phyloP scores from a whole-genome alignment of 2,797 vertebrate species.

The Cossypha niveicapilla region DNA sequence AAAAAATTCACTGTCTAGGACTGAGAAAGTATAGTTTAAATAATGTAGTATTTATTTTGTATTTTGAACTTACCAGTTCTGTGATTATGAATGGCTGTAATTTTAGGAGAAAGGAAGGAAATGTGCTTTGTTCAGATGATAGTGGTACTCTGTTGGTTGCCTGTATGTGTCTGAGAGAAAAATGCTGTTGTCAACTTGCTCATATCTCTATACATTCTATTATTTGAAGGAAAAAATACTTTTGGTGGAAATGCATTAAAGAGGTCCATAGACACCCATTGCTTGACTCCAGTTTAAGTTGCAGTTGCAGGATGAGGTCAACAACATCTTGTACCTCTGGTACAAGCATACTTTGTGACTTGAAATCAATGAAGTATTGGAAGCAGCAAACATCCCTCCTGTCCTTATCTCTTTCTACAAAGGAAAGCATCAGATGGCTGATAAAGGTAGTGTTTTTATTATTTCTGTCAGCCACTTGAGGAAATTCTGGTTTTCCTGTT shows the following conservation, averaged over 20 bases:
- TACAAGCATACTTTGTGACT: not conserved
- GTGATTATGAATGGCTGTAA: constrained; percentile 4
- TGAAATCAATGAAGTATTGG: not conserved
- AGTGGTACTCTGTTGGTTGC: not conserved
- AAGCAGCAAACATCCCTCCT: not conserved
- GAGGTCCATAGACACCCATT: not conserved
- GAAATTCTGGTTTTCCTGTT: not conserved
- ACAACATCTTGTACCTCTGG: not conserved
- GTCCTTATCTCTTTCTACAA: not conserved
- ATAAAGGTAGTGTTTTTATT: not conserved
- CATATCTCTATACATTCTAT: not conserved
- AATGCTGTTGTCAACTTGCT: not conserved
- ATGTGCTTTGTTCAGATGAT: not conserved
- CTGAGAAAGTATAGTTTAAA: not conserved
- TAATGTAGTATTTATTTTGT: constrained; percentile 5
- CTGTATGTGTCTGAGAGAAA: not conserved
- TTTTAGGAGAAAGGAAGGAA: constrained; percentile 11
- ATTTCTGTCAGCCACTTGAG: not conserved
- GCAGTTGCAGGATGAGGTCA: not conserved
- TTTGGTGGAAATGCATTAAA: not conserved
- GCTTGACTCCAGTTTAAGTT: not conserved
- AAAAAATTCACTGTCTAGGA: not conserved
- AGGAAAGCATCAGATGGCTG: not conserved
- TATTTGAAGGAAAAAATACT: not conserved
- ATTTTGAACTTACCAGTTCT: not conserved